These are phyloP conservation scores for Argynnis bischoffii DNA, from an alignment of 2,888 invertebrate genomes.

Conservation along the genomic window DNA sequence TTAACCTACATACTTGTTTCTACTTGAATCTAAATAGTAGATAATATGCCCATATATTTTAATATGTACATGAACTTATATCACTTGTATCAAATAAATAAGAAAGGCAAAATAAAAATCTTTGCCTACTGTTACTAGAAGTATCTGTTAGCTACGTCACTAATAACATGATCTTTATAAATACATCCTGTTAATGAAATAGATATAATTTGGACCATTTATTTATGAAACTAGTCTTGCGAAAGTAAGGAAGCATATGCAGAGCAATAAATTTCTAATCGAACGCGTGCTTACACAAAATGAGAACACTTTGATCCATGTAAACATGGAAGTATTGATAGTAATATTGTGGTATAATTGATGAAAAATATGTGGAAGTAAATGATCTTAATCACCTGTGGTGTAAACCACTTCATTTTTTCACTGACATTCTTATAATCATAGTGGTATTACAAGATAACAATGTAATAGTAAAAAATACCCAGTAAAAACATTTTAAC, in stretches of 20 bases:
- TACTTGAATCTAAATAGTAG: too few relatives aligned
- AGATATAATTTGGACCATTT: slow-evolving; percentile 21
- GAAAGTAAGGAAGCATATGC: slow-evolving; percentile 62
- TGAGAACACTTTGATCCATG: slow-evolving; percentile 58
- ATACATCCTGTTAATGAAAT: slow-evolving; percentile 8
- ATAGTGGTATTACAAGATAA: too few relatives aligned
- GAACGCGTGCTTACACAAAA: slow-evolving; percentile 57
- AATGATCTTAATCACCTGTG: neutral
- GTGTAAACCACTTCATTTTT: neutral
- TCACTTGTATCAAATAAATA: too few relatives aligned
- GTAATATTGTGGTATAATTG: slow-evolving; percentile 29
- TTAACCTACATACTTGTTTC: too few relatives aligned
- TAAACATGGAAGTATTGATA: slow-evolving; percentile 42
- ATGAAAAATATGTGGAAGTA: slow-evolving; percentile 3
- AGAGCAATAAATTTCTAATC: slow-evolving; percentile 64
- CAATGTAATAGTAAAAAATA: too few relatives aligned
- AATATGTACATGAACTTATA: too few relatives aligned
- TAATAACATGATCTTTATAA: slow-evolving; percentile 2
- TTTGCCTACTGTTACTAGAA: too few relatives aligned
- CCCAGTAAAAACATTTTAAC: too few relatives aligned
- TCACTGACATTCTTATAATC: too few relatives aligned
- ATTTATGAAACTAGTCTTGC: slow-evolving; percentile 54
- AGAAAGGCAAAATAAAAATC: too few relatives aligned
- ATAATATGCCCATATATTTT: too few relatives aligned
- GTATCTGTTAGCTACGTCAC: neutral